Base-by-base conservation (phyloP, 2,113 vertebrate genomes). In the Leuciscus idus region DNA sequence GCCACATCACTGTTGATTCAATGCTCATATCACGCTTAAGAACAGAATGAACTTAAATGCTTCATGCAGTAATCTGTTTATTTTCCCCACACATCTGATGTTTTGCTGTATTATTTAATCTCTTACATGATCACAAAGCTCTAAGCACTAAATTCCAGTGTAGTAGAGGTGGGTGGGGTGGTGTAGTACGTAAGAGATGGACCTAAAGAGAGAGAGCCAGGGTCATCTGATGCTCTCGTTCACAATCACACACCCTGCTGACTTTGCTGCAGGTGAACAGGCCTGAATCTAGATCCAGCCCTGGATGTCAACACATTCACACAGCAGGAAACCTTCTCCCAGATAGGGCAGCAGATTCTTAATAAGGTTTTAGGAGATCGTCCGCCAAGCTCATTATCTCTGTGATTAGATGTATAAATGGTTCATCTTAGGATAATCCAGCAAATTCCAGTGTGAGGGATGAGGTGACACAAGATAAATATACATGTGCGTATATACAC, bases 331-430 rank as follows among this genome's bases (percentile, higher is more conserved):
- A 66, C 74, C 46, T 70, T 85, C 23, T 30, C 12, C 57, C 68
- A 62, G 17, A 64, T 64, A 80, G 36, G 23, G 52, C 77, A 68
- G 46, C 62, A 87, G 85, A 88, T 78, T 85, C 66, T 72, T 87
- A 88, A 85, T 80, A 86, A 84, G 86, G 86, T 78, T 87, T 87
- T 73, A 84, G 81, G 62, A 74, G 72, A 79, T 78, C 70, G 84
- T 64, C 59, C 7, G 86, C 85, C 64, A 87, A 81, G 61, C 88
- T 83, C 85, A 93, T 90, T 92, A 91, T 77, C 83, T 90, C 88
- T 90, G 90, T 91, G 92, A 93, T 93, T 92, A 93, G 93, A 92
- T 87, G 81, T 91, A 91, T 94, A 93, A 94, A 91, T 87, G 92
- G 93, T 93, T 93, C 91, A 80, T 88, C 77, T 83, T 48, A 89